phyloP scores from a whole-genome alignment of 2,888 invertebrate species.

The Cryptocephalus moraei region DNA sequence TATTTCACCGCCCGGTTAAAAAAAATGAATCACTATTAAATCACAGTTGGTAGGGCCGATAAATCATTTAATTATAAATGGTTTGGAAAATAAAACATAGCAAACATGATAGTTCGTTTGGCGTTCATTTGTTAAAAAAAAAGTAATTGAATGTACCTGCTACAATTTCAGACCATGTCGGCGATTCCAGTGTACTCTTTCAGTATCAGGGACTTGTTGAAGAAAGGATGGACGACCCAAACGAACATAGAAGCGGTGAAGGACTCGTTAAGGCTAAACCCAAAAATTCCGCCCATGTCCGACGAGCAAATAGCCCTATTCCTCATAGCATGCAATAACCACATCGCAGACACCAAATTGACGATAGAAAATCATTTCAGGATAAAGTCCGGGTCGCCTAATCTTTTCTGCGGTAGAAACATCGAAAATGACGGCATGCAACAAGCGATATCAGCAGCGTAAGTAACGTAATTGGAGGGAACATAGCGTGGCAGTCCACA shows the following conservation, averaged over 20 bases:
- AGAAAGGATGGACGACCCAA: conserved; percentile 15
- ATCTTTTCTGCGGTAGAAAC: conserved; percentile 51
- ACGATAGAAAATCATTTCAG: conserved; percentile 56
- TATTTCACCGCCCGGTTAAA: too few relatives aligned
- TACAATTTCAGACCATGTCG: conserved; percentile 11
- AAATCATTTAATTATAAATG: too few relatives aligned
- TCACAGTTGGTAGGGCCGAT: too few relatives aligned
- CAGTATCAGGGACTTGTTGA: conserved; percentile 17
- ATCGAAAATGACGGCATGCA: conserved; percentile 33
- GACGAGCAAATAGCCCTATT: conserved; percentile 56
- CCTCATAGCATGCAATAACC: conserved; percentile 53
- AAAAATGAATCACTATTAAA: too few relatives aligned
- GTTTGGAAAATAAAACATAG: too few relatives aligned
- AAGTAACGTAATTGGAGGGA: conserved; percentile 32
- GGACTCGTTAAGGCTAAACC: conserved; percentile 21
- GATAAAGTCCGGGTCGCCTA: conserved; percentile 47
- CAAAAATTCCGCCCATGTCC: conserved; percentile 31
- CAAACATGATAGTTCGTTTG: too few relatives aligned
- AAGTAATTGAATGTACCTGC: background rate
- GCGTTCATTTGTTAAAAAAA: too few relatives aligned
- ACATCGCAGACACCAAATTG: conserved; percentile 46
- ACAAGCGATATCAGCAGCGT: conserved; percentile 43
- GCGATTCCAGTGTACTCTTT: conserved; percentile 14
- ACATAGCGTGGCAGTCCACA: too few relatives aligned
- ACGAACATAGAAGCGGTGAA: conserved; percentile 24